These are phyloP conservation scores for Drosophila rellima DNA, from an alignment of 2,888 invertebrate species.

Conservation along the genomic window DNA sequence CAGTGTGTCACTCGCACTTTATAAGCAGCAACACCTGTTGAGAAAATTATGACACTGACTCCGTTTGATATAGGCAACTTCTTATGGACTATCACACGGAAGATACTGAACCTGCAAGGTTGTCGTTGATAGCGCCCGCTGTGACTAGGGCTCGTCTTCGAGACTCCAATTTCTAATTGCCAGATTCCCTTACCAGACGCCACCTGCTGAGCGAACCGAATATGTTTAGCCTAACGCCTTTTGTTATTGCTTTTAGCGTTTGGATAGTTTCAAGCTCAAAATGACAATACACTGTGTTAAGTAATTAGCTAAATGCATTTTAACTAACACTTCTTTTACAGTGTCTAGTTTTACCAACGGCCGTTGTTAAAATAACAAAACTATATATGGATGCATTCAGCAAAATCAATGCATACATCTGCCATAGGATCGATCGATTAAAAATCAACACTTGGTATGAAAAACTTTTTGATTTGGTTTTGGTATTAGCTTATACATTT, in stretches of 20 bases:
- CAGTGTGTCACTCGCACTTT: conserved; percentile 32
- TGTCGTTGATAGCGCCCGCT: conserved; percentile 77
- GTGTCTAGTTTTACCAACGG: background rate
- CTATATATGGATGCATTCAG: too few relatives aligned
- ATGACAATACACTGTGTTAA: conserved; percentile 58
- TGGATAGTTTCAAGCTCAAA: conserved; percentile 13
- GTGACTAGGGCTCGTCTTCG: conserved; percentile 34
- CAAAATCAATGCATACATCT: too few relatives aligned
- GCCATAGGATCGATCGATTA: too few relatives aligned
- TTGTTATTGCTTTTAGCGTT: conserved; percentile 14
- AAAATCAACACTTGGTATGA: too few relatives aligned
- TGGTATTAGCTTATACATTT: too few relatives aligned
- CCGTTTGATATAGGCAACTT: conserved; percentile 80
- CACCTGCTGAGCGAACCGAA: conserved; percentile 72
- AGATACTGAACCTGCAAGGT: conserved; percentile 82
- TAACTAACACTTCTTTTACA: conserved; percentile 6
- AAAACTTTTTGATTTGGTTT: too few relatives aligned
- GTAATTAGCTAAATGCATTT: conserved; percentile 53
- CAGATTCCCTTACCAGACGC: conserved; percentile 10
- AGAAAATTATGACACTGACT: conserved; percentile 85
- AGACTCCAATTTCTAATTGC: conserved; percentile 2
- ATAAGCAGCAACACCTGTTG: conserved; percentile 84
- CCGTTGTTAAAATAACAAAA: background rate
- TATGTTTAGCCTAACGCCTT: conserved; percentile 73
- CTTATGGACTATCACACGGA: conserved; percentile 74